phyloP scores from a whole-genome alignment of 2,888 invertebrate genomes.

The Callyntrura guangdongensis region DNA sequence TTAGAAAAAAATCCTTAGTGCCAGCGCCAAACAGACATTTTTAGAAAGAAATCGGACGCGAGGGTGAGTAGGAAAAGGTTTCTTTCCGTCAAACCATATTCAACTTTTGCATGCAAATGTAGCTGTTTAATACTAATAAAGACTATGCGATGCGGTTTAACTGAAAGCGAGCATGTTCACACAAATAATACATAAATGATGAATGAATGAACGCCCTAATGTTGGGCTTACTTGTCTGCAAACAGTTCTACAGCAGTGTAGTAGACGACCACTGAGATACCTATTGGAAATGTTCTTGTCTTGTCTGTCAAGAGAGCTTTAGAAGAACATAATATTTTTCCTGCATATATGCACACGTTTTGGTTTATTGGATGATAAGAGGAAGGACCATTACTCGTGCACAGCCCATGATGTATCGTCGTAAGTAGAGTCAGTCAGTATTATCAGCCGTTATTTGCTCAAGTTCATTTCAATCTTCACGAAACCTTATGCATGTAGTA shows the following conservation, averaged over 20 bases:
- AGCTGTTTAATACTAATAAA: background rate
- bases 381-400: background rate
- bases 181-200: constrained; percentile 57
- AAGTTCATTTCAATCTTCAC: background rate
- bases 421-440: constrained; percentile 13
- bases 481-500: constrained; percentile 29
- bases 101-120: constrained; percentile 19
- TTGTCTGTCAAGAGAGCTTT: constrained; percentile 45
- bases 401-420: background rate
- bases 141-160: background rate
- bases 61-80: constrained; percentile 9
- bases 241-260: background rate
- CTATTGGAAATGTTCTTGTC: constrained; percentile 41
- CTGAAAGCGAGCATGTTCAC: constrained; percentile 5
- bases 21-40: background rate
- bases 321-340: too few relatives aligned
- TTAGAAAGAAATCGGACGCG: background rate
- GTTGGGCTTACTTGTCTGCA: background rate
- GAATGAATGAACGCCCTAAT: constrained; percentile 58
- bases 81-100: background rate
- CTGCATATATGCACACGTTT: too few relatives aligned
- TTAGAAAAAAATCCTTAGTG: background rate
- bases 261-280: background rate
- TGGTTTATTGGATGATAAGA: background rate
- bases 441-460: background rate